phyloP scores from a whole-genome alignment of 2,113 vertebrate species.

The Columba janthina region DNA sequence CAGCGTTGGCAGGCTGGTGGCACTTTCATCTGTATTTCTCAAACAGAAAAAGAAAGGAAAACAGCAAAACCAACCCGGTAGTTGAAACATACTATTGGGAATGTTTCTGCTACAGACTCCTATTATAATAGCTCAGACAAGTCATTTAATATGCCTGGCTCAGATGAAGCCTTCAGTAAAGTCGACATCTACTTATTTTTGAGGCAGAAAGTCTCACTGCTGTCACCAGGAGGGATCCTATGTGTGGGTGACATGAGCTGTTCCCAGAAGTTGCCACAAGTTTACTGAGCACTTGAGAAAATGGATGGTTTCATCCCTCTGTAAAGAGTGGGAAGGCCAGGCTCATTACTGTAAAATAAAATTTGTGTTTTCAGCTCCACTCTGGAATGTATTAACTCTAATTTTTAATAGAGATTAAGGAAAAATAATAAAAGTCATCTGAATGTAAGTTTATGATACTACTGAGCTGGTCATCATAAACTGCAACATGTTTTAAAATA shows the following conservation, averaged over 20 bases:
- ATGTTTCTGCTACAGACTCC: not conserved
- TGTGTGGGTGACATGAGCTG: not conserved
- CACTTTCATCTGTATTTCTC: not conserved
- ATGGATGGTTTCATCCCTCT: not conserved
- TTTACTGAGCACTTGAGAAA: not conserved
- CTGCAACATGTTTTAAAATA: fast-evolving
- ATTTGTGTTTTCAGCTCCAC: not conserved
- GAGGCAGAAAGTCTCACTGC: not conserved
- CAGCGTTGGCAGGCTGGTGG: not conserved
- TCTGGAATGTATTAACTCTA: not conserved
- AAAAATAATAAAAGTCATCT: not conserved
- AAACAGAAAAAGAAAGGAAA: not conserved
- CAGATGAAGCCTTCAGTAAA: not conserved
- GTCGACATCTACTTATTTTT: not conserved
- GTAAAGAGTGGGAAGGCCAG: not conserved
- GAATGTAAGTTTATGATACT: not conserved
- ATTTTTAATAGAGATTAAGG: not conserved
- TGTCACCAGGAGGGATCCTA: not conserved
- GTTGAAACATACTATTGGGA: not conserved
- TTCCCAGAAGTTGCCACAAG: not conserved
- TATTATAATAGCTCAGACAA: not conserved
- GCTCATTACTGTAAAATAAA: not conserved
- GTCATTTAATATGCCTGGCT: not conserved
- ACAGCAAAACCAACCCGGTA: not conserved
- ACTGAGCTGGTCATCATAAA: not conserved